A percentile compares a stretch with the other conserved stretches of the same genome.
phyloP scores from a whole-genome alignment of 2,888 invertebrate genomes.

The Cepaea hortensis region DNA sequence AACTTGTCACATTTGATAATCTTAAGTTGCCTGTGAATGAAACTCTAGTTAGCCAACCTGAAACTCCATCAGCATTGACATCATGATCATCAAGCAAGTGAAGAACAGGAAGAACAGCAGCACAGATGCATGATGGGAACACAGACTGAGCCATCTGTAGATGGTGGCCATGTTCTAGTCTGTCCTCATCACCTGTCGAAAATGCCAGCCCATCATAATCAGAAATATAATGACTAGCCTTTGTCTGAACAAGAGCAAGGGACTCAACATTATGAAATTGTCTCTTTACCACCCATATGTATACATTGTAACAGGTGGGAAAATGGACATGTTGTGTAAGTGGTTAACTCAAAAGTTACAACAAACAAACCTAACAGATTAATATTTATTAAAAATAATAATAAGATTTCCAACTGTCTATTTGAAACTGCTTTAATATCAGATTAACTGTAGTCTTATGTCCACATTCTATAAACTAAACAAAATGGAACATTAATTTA shows the following conservation, averaged over 20 bases:
- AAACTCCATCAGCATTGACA: conserved; percentile 91
- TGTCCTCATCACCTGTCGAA: conserved; percentile 71
- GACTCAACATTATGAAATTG: not conserved
- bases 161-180: conserved; percentile 73
- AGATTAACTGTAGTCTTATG: too few species aligned
- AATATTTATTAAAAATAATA: not conserved
- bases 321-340: too few species aligned
- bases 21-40: not conserved
- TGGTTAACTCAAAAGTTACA: too few species aligned
- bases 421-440: too few species aligned
- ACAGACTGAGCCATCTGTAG: conserved; percentile 90
- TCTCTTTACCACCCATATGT: not conserved
- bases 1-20: too few species aligned
- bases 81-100: conserved; percentile 96
- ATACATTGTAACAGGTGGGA: not conserved
- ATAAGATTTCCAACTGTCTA: not conserved
- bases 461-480: too few species aligned
- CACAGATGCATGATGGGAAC: conserved; percentile 97
- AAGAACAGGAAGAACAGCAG: conserved; percentile 95
- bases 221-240: not conserved
- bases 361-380: not conserved
- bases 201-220: conserved; percentile 1
- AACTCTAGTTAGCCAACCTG: conserved; percentile 70
- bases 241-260: not conserved
- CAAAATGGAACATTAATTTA: too few species aligned